Conservation (phyloP, 2,113 vertebrate species). For the Neotragus moschatus region DNA sequence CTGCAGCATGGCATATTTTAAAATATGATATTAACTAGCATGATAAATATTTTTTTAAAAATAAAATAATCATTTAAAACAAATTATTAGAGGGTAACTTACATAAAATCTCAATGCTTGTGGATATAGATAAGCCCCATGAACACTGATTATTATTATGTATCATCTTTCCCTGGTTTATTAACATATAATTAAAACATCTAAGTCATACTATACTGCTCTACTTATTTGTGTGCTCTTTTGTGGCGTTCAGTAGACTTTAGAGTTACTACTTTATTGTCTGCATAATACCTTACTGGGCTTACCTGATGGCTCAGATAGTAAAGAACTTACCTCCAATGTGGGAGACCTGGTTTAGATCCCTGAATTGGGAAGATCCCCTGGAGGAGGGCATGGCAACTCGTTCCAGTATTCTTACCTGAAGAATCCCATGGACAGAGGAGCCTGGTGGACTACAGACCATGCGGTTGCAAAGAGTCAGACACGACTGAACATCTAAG, state of each 20-base stretch:
- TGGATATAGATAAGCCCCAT: background rate
- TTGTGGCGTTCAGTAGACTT: background rate
- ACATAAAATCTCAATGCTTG: background rate
- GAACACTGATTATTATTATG: background rate
- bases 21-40: background rate
- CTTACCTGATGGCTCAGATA: background rate
- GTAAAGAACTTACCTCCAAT: background rate
- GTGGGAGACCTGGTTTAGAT: background rate
- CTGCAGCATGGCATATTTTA: background rate
- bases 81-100: background rate
- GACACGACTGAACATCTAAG: background rate
- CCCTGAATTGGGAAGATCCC: background rate
- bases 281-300: background rate
- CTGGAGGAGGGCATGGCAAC: background rate
- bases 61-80: background rate
- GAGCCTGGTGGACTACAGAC: rapidly evolving
- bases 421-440: background rate
- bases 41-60: background rate
- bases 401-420: background rate
- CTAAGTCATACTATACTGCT: background rate
- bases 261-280: background rate
- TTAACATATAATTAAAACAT: background rate
- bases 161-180: background rate
- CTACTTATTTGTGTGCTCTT: background rate
- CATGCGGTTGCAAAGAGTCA: background rate